Conservation (phyloP, 2,797 vertebrate species). For the Sebastes aleutianus region DNA sequence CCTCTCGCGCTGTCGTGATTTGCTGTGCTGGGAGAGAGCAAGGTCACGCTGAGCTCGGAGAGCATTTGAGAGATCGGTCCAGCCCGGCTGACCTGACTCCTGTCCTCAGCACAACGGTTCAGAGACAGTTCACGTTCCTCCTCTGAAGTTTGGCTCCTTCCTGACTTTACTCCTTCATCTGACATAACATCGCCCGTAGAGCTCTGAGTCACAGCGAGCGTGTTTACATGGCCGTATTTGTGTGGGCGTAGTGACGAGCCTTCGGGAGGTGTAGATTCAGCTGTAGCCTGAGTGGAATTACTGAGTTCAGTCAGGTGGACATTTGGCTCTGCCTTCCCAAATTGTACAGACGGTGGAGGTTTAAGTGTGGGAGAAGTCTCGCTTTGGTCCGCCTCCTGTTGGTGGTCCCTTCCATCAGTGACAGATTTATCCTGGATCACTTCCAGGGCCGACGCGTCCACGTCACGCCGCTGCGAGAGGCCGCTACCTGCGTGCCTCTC, state of each 20-base stretch:
- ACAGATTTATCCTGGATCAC: slow-evolving; percentile 15
- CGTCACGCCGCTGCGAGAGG: slow-evolving; percentile 14
- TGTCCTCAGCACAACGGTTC: slow-evolving; percentile 15
- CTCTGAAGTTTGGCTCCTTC: slow-evolving; percentile 25
- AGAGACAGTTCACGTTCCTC: slow-evolving; percentile 5
- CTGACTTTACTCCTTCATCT: slow-evolving; percentile 20
- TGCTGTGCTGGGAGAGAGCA: slow-evolving; percentile 1
- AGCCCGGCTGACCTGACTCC: slow-evolving; percentile 19
- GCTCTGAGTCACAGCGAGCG: slow-evolving; percentile 28
- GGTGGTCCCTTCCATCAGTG: not conserved
- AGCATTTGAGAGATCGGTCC: slow-evolving; percentile 17
- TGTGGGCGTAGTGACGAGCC: slow-evolving; percentile 11
- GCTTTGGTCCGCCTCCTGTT: slow-evolving; percentile 20
- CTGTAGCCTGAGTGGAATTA: slow-evolving; percentile 9
- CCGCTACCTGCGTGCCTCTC: slow-evolving; percentile 46
- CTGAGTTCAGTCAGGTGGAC: not conserved
- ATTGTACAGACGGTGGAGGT: slow-evolving; percentile 2
- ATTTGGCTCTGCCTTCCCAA: slow-evolving; percentile 19
- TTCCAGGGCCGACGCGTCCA: not conserved
- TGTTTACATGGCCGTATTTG: slow-evolving; percentile 24
- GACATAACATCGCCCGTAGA: not conserved
- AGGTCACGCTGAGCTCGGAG: slow-evolving; percentile 13
- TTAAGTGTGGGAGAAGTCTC: slow-evolving; percentile 7
- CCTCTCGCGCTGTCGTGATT: slow-evolving; percentile 25
- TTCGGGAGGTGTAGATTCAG: slow-evolving; percentile 18